Base-by-base conservation (phyloP, 2,888 invertebrate genomes). In the Margaritifera margaritifera region DNA sequence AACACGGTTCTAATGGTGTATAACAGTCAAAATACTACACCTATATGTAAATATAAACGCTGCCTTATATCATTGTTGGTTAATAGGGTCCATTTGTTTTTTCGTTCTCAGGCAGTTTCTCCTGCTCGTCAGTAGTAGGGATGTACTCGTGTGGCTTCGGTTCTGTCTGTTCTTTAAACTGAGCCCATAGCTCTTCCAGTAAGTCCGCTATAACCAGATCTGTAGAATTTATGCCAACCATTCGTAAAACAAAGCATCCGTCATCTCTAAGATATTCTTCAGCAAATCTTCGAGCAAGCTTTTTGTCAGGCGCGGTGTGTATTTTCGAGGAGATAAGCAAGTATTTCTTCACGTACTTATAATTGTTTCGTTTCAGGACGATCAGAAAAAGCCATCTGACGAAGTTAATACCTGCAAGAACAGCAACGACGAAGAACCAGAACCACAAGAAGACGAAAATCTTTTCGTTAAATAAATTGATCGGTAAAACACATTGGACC, bases 381-480 rank as follows among this genome's bases (percentile, higher is more conserved):
- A 84, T 78, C 51, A 81, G 71, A 66, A 81, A 80, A 51, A 84
- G 61, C 85, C 85, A 86, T 67, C 79, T 80, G 15, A 81, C 11
- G 59, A 83, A 80, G 64, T 78, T 83, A 66, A 77, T 76, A 27
- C 75, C 72, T 24, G 77, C 70, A 54, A 84, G 65, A 58, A 77
- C 62, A 20, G 83, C 79, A 20, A 86, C 73, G 51, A 86, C 72
- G 55, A 84, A 77, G 55, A 82, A 78, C 86, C 86, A 84, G 72
- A 86, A 86, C 86, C 86, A 86, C 42, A 83, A 61, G 68, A 86
- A 78, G 61, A 84, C 84, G 73, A 84, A 86, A 69, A 86, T 86
- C 67, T 86, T 86, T 77, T 86, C 86, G 64, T 84, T 83, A 72
- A 86, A 86, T 24, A 86, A 78, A 60, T 86, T 86, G 63, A 86